Percentiles rank a stretch among this genome's conserved stretches.
Conservation (phyloP, 1,140 invertebrate species). For the Pachypsylla venusta region DNA sequence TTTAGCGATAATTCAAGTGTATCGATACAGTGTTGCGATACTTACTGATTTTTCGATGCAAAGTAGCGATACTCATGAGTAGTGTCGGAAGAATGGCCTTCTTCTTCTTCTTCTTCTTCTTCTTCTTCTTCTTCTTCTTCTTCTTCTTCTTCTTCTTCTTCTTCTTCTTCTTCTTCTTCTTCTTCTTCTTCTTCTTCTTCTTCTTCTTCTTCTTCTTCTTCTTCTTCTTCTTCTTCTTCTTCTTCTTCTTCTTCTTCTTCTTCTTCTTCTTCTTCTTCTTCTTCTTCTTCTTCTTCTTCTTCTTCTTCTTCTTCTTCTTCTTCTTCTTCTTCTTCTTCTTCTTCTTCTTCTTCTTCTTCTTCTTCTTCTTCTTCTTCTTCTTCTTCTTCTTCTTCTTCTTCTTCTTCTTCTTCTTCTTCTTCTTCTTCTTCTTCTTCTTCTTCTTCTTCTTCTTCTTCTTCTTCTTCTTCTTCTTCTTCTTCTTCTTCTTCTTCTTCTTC, state of each 20-base stretch:
- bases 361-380: background rate
- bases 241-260: no score
- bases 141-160: background rate
- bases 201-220: background rate
- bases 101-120: no score
- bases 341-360: background rate
- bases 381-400: background rate
- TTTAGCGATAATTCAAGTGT: no score
- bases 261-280: background rate
- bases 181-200: background rate
- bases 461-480: background rate
- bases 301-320: background rate
- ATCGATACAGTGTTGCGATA: no score
- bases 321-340: background rate
- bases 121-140: background rate
- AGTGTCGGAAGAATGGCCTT: no score
- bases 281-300: background rate
- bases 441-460: background rate
- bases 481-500: background rate
- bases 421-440: background rate
- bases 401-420: background rate
- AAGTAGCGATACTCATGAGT: no score
- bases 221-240: background rate
- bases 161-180: background rate
- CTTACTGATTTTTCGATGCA: no score